Conservation (phyloP, 92 coral and sea anemone species). For the Muricea muricata region DNA sequence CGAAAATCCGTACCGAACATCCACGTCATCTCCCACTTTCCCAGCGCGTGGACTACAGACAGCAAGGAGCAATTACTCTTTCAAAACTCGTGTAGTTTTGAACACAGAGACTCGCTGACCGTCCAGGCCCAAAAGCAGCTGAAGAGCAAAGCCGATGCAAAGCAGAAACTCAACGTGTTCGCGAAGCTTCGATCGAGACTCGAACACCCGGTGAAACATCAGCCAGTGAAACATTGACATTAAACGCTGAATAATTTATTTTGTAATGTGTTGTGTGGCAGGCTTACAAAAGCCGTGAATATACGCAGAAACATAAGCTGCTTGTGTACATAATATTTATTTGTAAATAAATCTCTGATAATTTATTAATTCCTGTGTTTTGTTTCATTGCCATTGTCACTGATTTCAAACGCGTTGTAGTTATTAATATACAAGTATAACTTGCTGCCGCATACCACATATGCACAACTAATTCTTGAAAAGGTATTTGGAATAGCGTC, state of each 20-base stretch:
- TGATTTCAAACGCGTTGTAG: no score
- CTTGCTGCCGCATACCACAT: no score
- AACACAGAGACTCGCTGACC: slow-evolving; percentile 35
- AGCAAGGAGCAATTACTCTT: background rate
- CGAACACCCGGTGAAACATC: slow-evolving; percentile 6
- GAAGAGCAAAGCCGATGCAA: background rate
- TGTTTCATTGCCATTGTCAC: no score
- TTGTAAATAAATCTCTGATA: background rate
- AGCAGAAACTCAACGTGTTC: background rate
- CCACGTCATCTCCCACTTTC: background rate
- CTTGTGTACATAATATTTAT: background rate
- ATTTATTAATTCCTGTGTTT: no score
- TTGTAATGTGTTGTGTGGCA: background rate
- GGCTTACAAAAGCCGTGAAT: background rate
- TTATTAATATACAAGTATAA: no score
- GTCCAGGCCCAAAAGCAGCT: background rate
- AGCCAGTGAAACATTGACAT: background rate
- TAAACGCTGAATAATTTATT: background rate
- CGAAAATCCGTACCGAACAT: slow-evolving; percentile 17
- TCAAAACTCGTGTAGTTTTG: slow-evolving; percentile 9
- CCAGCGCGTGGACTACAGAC: background rate
- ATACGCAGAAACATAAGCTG: no score
- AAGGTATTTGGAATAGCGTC: no score
- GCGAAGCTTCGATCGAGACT: slow-evolving; percentile 9
- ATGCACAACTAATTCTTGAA: no score